These are phyloP conservation scores for Melanogrammus aeglefinus DNA, from an alignment of 2,797 vertebrate species.

Conservation along the genomic window DNA sequence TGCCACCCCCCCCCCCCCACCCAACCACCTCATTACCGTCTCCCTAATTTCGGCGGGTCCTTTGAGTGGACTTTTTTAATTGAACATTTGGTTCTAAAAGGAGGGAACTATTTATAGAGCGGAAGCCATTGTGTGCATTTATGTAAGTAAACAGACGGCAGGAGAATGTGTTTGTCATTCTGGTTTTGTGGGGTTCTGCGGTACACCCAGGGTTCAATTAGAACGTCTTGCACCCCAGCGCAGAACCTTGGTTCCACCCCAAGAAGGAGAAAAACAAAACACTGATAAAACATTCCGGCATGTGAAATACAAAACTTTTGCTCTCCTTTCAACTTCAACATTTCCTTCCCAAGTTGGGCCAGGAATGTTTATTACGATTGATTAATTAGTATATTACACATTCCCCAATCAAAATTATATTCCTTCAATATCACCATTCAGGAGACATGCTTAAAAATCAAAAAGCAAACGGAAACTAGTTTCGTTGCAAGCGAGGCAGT, in stretches of 20 bases:
- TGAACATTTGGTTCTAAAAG: constrained; percentile 50
- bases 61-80: constrained; percentile 44
- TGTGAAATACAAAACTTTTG: too few relatives aligned
- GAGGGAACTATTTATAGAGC: constrained; percentile 64
- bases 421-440: not conserved
- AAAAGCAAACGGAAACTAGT: not conserved
- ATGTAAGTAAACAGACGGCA: constrained; percentile 50
- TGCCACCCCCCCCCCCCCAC: not conserved
- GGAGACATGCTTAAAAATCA: not conserved
- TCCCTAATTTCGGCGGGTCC: constrained; percentile 49
- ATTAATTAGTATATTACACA: not conserved
- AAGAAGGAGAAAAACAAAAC: too few relatives aligned
- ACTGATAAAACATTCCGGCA: too few relatives aligned
- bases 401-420: not conserved
- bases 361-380: not conserved
- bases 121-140: constrained; percentile 50
- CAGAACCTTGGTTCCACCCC: too few relatives aligned
- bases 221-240: too few relatives aligned
- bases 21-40: constrained; percentile 47
- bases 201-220: too few relatives aligned
- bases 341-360: not conserved
- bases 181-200: not conserved
- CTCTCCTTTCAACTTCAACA: not conserved
- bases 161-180: constrained; percentile 24
- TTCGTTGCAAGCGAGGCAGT: not conserved